phyloP scores from a whole-genome alignment of 2,888 invertebrate species.

The Nemapogon koenigi region DNA sequence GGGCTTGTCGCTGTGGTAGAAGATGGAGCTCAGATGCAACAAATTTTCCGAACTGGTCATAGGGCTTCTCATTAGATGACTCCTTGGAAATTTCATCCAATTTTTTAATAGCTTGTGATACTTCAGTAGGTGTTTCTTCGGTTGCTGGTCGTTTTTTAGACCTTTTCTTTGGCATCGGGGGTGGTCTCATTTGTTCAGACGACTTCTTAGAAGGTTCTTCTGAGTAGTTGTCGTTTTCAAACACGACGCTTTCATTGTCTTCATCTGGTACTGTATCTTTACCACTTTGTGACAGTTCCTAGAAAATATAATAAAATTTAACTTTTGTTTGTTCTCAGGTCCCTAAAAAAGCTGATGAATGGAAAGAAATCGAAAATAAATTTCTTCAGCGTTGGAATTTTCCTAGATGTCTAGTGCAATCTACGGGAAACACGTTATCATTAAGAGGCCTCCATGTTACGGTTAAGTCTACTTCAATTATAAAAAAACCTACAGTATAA shows the following conservation, averaged over 20 bases:
- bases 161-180: conserved; percentile 13
- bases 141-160: conserved; percentile 13
- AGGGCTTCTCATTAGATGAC: too few species aligned
- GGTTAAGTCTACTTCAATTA: conserved; percentile 10
- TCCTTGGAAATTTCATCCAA: too few species aligned
- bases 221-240: conserved; percentile 12
- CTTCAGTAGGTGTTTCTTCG: conserved; percentile 12
- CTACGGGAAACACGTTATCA: conserved; percentile 13
- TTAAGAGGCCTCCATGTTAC: conserved; percentile 8
- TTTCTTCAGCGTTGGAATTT: conserved; percentile 9
- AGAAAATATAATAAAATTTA: too few species aligned
- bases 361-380: conserved; percentile 14
- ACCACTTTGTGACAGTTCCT: conserved; percentile 14
- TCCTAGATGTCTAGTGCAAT: conserved; percentile 10
- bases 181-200: conserved; percentile 15
- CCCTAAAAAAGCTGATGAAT: conserved; percentile 13
- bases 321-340: too few species aligned
- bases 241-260: conserved; percentile 11
- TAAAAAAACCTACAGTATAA: conserved; percentile 10
- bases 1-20: too few species aligned
- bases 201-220: conserved; percentile 10
- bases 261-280: conserved; percentile 13
- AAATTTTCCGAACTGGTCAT: too few species aligned
- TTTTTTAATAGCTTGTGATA: too few species aligned
- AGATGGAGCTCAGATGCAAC: too few species aligned